Base-by-base conservation (phyloP, 2,888 invertebrate species). In the Scelioninae gen. 1 region DNA sequence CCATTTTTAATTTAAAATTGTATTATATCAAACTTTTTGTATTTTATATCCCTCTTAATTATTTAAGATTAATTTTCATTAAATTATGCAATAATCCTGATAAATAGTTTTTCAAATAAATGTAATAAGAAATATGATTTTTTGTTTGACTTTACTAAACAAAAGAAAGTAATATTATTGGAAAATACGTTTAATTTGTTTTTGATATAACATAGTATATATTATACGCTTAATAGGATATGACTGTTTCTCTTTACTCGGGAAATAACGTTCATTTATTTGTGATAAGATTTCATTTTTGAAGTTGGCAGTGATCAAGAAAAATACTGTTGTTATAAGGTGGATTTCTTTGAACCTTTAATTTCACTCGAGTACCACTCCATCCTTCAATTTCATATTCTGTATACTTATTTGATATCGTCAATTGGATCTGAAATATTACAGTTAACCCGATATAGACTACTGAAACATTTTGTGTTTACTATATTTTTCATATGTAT, bases 301-400 rank as follows among this genome's bases (percentile, higher is more conserved):
- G 56, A 56, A 56, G 38, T 9, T 16, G 4, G 40, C 58, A n/a
- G 23, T 29, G 43, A n/a, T n/a, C 7, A 5, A 13, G 16, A 43
- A 34, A 63, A 34, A 49, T 63, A 53, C 29, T 38, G 47, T 15
- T 10, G 43, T 29, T 40, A 9, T 51, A 23, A 53, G 15, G 9
- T 29, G 40, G 65, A 53, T 40, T 40, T 23, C 65, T 65, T 65
- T 65, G 38, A 65, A n/a, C 51, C 23, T 53, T 65, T 53, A 51
- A 40, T 65, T 65, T 65, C 53, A 40, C 40, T 62, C 10, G 13
- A 23, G 31, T 29, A 10, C 29, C 31, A 45, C 62, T 45, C 15
- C 45, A 62, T 62, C 29, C 38, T 62, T 45, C 62, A 43, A 62
- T 62, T 62, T 62, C 23, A 43, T 31, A 13, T 62, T 58, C 38